Percentiles rank a stretch among this genome's conserved stretches.
Evolutionary conservation across 2,113 vertebrate genomes (phyloP).

Genomic region (Semicossyphus pulcher): DNA sequence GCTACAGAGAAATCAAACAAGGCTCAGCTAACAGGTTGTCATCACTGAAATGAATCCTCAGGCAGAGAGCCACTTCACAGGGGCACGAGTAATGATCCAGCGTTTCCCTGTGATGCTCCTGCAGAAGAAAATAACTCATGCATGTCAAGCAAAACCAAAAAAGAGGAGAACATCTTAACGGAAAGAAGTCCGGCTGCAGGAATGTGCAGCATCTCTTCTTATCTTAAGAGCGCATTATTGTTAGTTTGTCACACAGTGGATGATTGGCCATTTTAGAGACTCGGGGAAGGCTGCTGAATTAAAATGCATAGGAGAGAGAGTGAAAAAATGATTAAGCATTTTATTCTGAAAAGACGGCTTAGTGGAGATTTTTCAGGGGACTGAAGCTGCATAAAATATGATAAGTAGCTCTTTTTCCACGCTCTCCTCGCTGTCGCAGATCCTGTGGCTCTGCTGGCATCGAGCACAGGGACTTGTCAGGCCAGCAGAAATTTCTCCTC

Average conservation of each 20-base stretch:
- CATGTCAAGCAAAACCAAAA: too few relatives aligned
- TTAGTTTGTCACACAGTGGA: background rate
- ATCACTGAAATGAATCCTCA: constrained; percentile 23
- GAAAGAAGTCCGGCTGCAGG: background rate
- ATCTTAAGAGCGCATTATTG: background rate
- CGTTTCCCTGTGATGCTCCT: too few relatives aligned
- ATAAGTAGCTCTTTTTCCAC: constrained; percentile 28
- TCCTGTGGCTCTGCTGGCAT: constrained; percentile 37
- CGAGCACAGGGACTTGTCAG: background rate
- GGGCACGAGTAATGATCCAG: background rate
- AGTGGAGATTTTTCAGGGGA: background rate
- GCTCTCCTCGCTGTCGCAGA: constrained; percentile 26
- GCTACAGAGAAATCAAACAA: constrained; percentile 16
- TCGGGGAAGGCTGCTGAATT: background rate
- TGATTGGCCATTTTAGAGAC: background rate
- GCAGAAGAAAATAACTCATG: too few relatives aligned
- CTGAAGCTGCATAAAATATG: constrained; percentile 19
- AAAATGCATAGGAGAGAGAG: background rate
- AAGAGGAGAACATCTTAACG: too few relatives aligned
- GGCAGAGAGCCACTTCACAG: background rate
- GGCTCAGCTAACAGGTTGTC: constrained; percentile 49
- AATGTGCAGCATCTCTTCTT: background rate
- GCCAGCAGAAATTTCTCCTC: constrained; percentile 36
- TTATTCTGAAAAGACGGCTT: constrained; percentile 34
- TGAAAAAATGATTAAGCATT: background rate